Base-by-base conservation (phyloP, 1,140 invertebrate genomes). In the Platyura marginata region DNA sequence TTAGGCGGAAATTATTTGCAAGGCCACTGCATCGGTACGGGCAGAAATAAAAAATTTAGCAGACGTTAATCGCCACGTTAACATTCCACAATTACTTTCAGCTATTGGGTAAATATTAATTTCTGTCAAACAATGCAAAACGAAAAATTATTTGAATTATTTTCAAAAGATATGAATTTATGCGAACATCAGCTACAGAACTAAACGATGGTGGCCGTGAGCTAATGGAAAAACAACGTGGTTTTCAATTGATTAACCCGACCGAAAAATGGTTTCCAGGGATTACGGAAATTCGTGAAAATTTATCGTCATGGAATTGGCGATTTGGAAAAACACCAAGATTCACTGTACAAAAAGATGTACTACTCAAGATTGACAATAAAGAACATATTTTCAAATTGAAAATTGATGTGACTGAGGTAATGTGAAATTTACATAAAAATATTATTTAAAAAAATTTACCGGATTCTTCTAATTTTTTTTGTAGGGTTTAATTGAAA, bases 201-300 rank as follows among this genome's bases (percentile, higher is more conserved):
- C 46, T 80, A 1, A 66, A 73, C 47, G 81, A 87, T 54, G 79
- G 77, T 32, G 79, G 76, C 2, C 66, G 73, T 43, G 60, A 72
- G 8, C 66, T 72, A 32, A 71, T 78, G 41, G 69, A 73, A 52
- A 64, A 75, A 52, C 79, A 85, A 53, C 72, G 75, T 49, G 82
- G 82, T 6, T 88, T 87, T 60, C 77, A 85, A 52, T 71, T 79
- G 52, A 65, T 93, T n/a, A 83, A 89, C 63, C 87, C 88, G 10
- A 81, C 77, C 0, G 81, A 91, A 49, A 72, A 80, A 40, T 83
- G 78, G 75, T 93, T 87, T 57, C 83, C 84, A 57, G 87, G 84
- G 50, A 68, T 92, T 10, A 60, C 56, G 2, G 66, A 70, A 36
- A 69, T 84, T 44, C 67, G 68, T 34, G 57, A 71, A 34, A 71